Base-by-base conservation (phyloP, 2,113 vertebrate species). In the Mus spicilegus region DNA sequence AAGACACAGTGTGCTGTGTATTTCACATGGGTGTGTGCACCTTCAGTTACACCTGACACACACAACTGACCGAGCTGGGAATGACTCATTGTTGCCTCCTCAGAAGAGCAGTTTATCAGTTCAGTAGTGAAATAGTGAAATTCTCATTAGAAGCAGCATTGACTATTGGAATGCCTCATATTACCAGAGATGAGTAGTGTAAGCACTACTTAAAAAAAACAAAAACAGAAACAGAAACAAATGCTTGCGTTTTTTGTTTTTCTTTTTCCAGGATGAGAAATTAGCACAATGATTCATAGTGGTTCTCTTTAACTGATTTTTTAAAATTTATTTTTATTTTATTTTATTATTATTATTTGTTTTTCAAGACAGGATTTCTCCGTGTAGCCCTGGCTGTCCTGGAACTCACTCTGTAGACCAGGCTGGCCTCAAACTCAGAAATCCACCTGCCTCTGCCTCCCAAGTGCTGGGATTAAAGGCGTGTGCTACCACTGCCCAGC, bases 101-200 rank as follows among this genome's bases (percentile, higher is more conserved):
- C 91, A 24, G 77, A 75, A 88, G 67, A 84, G 17, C 1, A 1
- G 51, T 16, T 58, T 17, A 69, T 93, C 90, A 58, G 95, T 92
- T 97, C 93, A 42, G 20, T 91, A 95, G 42, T 87, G 92, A 95
- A n/a, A 12, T 89, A 94, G 89, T 69, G 2, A 95, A 89, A 92
- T 73, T 56, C 24, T 89, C 90, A 78, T 81, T 65, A 90, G 78
- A 93, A 84, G 80, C 87, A 67, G 36, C 28, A 11, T 85, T 90
- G 91, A 73, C 46, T 88, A 73, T 61, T 13, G 30, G n/a, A 76
- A 89, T 78, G 49, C 33, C 30, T 73, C 77, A 75, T 77, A 63
- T 94, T 42, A 36, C 86, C 86, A 92, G 51, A 95, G 17, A 17
- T 89, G 89, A 95, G 6, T 91, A 70, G 19, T 33, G 5, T 96